Percentiles rank a stretch among this genome's conserved stretches.
Evolutionary conservation across 2,797 vertebrate species (phyloP).

Genomic region (Ptychobarbus kaznakovi): DNA sequence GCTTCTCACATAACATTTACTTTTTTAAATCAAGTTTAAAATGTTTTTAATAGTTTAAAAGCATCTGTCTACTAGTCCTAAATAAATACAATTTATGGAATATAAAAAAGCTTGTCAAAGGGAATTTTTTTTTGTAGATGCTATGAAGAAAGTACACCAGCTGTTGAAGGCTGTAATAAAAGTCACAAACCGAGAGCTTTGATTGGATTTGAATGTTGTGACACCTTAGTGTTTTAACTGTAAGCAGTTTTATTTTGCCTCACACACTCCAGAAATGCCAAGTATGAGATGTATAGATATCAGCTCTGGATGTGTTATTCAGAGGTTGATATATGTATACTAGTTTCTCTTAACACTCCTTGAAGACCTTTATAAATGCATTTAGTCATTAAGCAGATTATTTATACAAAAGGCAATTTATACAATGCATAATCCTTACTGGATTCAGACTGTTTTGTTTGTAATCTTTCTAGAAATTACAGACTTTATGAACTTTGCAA

Average conservation of each 20-base stretch:
- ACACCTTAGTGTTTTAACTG: conserved; percentile 9
- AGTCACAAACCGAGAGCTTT: conserved; percentile 31
- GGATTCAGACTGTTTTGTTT: conserved; percentile 7
- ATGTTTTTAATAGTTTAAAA: neutral
- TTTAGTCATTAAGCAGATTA: conserved; percentile 14
- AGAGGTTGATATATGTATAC: neutral
- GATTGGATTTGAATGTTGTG: conserved; percentile 41
- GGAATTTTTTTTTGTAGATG: neutral
- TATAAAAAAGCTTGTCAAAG: neutral
- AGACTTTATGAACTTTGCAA: neutral
- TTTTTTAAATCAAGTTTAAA: neutral
- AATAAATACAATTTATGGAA: conserved; percentile 1
- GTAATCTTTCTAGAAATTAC: conserved; percentile 2
- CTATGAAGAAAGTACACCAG: conserved; percentile 32
- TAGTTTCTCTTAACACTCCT: conserved; percentile 1
- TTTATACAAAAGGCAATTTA: neutral
- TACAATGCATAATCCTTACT: neutral
- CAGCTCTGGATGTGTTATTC: conserved; percentile 3
- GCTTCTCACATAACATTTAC: neutral
- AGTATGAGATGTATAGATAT: conserved; percentile 14
- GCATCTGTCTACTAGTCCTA: neutral
- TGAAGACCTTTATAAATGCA: neutral
- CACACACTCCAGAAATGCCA: conserved; percentile 7
- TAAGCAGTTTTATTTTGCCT: conserved; percentile 35
- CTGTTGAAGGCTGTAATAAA: conserved; percentile 45